Evolutionary conservation across 1,140 invertebrate species (phyloP).

Genomic region (Hirudo medicinalis): DNA sequence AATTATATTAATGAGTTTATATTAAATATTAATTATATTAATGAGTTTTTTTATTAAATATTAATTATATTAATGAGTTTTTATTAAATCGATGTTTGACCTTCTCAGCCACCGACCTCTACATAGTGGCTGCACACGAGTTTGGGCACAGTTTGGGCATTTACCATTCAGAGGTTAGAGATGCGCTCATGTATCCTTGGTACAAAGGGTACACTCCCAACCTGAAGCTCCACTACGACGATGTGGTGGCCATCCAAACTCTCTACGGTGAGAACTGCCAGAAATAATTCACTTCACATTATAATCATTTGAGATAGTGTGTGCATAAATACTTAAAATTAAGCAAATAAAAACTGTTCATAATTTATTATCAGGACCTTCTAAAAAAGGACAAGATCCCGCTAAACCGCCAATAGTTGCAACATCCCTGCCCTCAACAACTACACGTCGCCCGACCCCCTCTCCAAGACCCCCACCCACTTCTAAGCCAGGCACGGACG

Average conservation of each 20-base stretch:
- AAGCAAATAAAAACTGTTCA: too few relatives aligned
- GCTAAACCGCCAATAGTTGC: too few relatives aligned
- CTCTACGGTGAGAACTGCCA: conserved; percentile 40
- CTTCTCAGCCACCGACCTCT: conserved; percentile 49
- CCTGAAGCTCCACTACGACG: conserved; percentile 73
- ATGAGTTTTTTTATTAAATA: too few relatives aligned
- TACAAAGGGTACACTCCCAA: conserved; percentile 69
- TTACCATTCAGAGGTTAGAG: conserved; percentile 69
- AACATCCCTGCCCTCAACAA: not conserved
- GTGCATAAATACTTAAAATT: too few relatives aligned
- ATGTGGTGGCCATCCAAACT: conserved; percentile 60
- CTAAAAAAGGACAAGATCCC: too few relatives aligned
- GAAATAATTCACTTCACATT: too few relatives aligned
- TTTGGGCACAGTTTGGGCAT: conserved; percentile 83
- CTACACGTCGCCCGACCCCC: not conserved
- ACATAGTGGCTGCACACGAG: conserved; percentile 82
- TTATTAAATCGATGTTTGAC: too few relatives aligned
- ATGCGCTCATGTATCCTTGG: conserved; percentile 86
- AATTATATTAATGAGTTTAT: too few relatives aligned
- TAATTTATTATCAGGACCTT: too few relatives aligned
- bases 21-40: too few relatives aligned
- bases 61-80: too few relatives aligned
- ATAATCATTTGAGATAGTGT: too few relatives aligned
- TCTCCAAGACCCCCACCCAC: not conserved
- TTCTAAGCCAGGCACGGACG: not conserved